Conservation (phyloP, 2,797 vertebrate species). For the Melanotaenia nigrans region DNA sequence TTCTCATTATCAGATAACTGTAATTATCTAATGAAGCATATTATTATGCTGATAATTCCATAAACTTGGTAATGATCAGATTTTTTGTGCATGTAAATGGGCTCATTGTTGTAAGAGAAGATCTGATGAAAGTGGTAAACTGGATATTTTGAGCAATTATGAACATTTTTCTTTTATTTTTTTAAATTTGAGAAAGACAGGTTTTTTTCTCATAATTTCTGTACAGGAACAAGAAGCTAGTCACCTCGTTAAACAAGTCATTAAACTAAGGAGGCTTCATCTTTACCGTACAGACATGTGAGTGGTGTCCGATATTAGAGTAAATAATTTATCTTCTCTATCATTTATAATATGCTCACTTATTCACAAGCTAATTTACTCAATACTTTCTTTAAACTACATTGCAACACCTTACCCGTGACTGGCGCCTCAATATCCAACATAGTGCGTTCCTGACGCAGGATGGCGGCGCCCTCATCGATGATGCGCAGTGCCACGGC, state of each 20-base stretch:
- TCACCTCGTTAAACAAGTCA: no score
- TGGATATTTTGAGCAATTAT: no score
- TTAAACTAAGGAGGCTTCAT: background rate
- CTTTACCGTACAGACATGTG: background rate
- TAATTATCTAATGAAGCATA: no score
- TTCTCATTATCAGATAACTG: no score
- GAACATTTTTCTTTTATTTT: no score
- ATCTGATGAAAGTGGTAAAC: background rate
- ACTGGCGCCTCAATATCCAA: constrained; percentile 88
- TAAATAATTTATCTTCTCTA: background rate
- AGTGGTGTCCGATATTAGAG: background rate
- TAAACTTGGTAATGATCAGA: no score
- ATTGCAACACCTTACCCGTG: constrained; percentile 73
- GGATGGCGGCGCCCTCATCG: constrained; percentile 85
- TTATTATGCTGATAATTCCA: no score
- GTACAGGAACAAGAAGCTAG: no score
- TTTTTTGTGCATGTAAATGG: no score
- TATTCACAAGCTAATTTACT: background rate
- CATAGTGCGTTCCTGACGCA: constrained; percentile 88
- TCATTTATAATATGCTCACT: background rate
- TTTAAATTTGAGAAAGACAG: no score
- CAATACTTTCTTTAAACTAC: background rate
- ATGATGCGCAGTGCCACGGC: constrained; percentile 85
- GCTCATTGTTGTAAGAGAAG: background rate
- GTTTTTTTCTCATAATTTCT: no score